These are phyloP conservation scores for Melanotaenia boesemani DNA, from an alignment of 2,797 vertebrate genomes.

Conservation along the genomic window DNA sequence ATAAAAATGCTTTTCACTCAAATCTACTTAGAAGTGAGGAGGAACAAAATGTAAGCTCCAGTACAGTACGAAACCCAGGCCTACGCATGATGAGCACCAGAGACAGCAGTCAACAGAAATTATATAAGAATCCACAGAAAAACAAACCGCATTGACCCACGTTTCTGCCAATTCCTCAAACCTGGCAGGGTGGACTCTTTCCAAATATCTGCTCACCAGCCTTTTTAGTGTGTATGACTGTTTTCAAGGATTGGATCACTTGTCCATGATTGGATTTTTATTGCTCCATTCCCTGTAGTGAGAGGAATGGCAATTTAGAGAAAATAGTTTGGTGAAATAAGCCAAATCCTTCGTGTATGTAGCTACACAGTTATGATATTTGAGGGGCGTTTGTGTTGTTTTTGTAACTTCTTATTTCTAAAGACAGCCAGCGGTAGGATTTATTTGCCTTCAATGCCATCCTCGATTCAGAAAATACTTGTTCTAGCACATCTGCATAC, in stretches of 20 bases:
- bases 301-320: not conserved
- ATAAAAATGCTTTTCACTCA: not conserved
- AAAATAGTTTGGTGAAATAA: conserved; percentile 3
- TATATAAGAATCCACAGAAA: not conserved
- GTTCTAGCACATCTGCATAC: conserved; percentile 57
- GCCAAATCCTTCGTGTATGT: not conserved
- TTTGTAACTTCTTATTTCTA: conserved; percentile 9
- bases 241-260: conserved; percentile 5
- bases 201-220: not conserved
- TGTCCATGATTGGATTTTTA: not conserved
- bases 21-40: not conserved
- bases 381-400: conserved; percentile 11
- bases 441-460: conserved; percentile 40
- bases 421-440: conserved; percentile 16
- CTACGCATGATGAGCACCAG: not conserved
- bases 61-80: not conserved
- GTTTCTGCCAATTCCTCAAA: conserved; percentile 2
- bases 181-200: not conserved
- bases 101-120: not conserved
- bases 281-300: conserved; percentile 4
- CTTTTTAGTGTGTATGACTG: not conserved
- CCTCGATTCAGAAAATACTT: conserved; percentile 27
- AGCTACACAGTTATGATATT: not conserved
- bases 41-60: not conserved
- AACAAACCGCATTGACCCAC: not conserved